Evolutionary conservation across 2,797 vertebrate genomes (phyloP).

Genomic region (Tinamus major): DNA sequence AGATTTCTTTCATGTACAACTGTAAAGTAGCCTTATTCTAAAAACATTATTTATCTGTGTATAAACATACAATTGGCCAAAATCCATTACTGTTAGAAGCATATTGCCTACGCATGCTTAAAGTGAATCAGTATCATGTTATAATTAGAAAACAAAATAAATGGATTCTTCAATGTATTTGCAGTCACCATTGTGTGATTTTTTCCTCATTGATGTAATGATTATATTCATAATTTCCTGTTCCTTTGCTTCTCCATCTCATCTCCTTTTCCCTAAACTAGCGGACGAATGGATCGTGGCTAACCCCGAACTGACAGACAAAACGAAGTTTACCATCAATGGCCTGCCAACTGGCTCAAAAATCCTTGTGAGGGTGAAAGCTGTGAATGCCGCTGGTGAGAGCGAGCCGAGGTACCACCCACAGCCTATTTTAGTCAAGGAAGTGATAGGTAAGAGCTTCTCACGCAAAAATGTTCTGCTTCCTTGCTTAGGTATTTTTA

Average conservation of each 20-base stretch:
- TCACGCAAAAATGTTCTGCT: not conserved
- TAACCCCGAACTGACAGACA: constrained; percentile 91
- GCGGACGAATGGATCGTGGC: constrained; percentile 90
- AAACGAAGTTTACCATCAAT: constrained; percentile 92
- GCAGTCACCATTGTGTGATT: not conserved
- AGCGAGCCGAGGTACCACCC: constrained; percentile 89
- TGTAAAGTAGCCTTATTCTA: not conserved
- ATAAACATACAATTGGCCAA: not conserved
- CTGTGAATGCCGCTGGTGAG: constrained; percentile 91
- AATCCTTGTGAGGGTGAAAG: constrained; percentile 93
- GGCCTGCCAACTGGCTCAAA: constrained; percentile 86
- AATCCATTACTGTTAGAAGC: not conserved
- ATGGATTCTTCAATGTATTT: not conserved
- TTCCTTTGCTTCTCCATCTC: not conserved
- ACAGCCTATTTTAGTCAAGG: constrained; percentile 92
- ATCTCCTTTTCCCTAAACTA: constrained; percentile 57
- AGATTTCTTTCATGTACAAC: not conserved
- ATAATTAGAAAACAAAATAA: not conserved
- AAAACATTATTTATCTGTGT: not conserved
- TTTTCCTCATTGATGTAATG: not conserved
- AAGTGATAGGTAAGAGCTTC: constrained; percentile 90
- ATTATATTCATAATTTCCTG: not conserved
- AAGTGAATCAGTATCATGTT: not conserved
- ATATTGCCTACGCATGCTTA: not conserved
- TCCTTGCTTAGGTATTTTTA: not conserved